Evolutionary conservation across 2,888 invertebrate species (phyloP), one percentile per base, ranked within the genome.

Genomic region (Ephialtes manifestator): DNA sequence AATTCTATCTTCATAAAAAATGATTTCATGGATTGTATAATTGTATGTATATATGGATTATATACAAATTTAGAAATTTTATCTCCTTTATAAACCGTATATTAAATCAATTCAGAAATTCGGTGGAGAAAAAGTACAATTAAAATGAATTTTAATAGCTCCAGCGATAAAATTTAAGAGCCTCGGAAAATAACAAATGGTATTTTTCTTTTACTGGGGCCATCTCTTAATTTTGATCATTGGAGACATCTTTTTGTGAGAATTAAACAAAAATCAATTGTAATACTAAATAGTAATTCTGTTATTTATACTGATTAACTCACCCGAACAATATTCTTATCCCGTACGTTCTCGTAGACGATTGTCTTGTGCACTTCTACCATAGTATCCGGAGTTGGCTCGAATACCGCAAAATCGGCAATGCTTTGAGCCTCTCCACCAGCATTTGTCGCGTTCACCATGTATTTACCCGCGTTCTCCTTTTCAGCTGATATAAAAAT

Each of bases 391-490:
- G 96, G 96, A 5, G 96, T 96, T 72, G 96, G 96, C 90, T 97
- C 97, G 86, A 96, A 95, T 48, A 97, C 96, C 81, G 96, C 96
- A 88, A 97, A 96, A 91, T 97, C 97, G 10, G 97, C 97, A 86
- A 97, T 96, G 93, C 97, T 97, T 92, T 96, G 96, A n/a, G 97
- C 97, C 94, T 97, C 97, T n/a, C 97, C 97, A 20, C 96, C 97
- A 72, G 96, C 95, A 92, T 97, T 97, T 0, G 95, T 95, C 11
- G 97, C 97, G 87, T 95, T 95, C 15, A 97, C 97, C 96, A 96
- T 97, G 90, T 97, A 97, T 90, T 97, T 96, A 71, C 97, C 98
- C 79, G 96, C 96, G 93, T 98, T 97, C 86, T 95, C 94, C 39
- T 95, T 94, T 89, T 95, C 95, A 86, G 95, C 96, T 96, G 92